Conservation (phyloP, 2,888 invertebrate species). For the Agonopterix subpropinquella region DNA sequence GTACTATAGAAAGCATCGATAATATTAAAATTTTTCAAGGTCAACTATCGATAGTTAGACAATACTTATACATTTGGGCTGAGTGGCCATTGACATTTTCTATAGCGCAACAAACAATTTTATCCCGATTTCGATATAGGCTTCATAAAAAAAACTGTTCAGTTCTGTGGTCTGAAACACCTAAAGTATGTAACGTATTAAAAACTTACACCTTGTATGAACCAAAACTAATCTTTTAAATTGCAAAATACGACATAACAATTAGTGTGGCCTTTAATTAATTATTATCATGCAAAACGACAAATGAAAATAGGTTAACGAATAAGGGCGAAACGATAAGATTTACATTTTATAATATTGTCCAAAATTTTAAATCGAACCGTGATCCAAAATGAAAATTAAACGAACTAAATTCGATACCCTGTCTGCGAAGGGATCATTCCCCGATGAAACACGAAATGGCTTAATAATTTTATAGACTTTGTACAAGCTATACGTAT, state of each 20-base stretch:
- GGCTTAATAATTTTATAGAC: constrained; percentile 16
- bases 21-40: no score
- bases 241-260: not conserved
- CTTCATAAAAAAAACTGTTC: no score
- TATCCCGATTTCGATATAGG: no score
- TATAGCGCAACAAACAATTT: no score
- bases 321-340: constrained; percentile 38
- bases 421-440: constrained; percentile 43
- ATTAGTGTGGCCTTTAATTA: not conserved
- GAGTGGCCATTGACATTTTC: no score
- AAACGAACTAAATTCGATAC: constrained; percentile 41
- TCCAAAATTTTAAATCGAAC: constrained; percentile 47
- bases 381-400: constrained; percentile 22
- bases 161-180: no score
- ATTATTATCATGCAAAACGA: constrained; percentile 4
- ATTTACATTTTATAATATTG: constrained; percentile 47
- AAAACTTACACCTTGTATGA: no score
- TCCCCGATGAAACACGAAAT: constrained; percentile 17
- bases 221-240: no score
- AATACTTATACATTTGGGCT: no score
- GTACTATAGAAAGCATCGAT: no score
- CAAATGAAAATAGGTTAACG: constrained; percentile 20
- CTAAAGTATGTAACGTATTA: no score
- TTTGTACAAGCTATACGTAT: constrained; percentile 37
- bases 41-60: no score